These are phyloP conservation scores for Tadarida brasiliensis DNA, from an alignment of 2,797 vertebrate genomes.

Conservation along the genomic window DNA sequence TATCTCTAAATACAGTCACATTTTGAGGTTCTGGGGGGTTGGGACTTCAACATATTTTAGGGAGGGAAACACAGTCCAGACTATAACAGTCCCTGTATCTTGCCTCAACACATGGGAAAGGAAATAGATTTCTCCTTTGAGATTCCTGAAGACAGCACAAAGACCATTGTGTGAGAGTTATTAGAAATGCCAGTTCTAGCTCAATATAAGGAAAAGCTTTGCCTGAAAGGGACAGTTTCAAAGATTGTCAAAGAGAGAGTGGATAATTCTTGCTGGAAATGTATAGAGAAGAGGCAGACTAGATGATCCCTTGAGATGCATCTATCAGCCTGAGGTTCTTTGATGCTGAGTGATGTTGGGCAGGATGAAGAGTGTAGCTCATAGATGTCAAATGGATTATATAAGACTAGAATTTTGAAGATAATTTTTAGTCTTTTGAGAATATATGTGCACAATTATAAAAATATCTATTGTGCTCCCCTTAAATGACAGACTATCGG, in stretches of 20 bases:
- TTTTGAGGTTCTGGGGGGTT: neutral
- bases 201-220: neutral
- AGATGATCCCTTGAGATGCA: neutral
- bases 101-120: neutral
- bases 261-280: neutral
- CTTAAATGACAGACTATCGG: neutral
- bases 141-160: neutral
- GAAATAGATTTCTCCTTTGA: slow-evolving; percentile 15
- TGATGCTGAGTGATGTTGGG: neutral
- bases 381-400: neutral
- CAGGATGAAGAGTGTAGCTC: neutral
- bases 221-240: neutral
- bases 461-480: neutral
- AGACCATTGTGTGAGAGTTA: neutral
- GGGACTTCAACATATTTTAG: neutral
- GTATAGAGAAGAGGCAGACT: neutral
- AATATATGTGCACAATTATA: neutral
- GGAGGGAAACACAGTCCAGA: neutral
- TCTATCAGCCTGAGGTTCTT: neutral
- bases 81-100: neutral
- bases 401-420: neutral
- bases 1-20: neutral
- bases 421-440: neutral
- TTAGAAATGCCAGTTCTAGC: neutral
- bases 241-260: neutral